Base-by-base conservation (phyloP, 37 sponge, comb jelly and placozoan genomes). In the Ephydatia muelleri region DNA sequence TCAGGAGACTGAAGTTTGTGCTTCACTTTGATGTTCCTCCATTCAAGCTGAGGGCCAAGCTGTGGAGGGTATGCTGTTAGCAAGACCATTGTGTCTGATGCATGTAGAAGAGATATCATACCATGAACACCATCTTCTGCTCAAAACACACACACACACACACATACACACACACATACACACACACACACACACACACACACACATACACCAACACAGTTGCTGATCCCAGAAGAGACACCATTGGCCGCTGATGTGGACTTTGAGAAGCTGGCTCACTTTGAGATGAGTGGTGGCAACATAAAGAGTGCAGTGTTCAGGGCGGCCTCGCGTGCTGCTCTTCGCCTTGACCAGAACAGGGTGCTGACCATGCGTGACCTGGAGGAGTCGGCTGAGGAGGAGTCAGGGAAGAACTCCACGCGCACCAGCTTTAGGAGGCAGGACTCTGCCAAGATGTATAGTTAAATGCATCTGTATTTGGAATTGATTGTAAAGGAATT, bases 231-330 rank as follows among this genome's bases (percentile, higher is more conserved):
- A 77, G 49, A 82, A 6, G 87, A 95, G 75, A 81, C 92, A 30
- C 95, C 95, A 30, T 65, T 92, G 22, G 84, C 72, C 75, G 92
- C 79, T 67, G 82, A 86, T 69, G 83, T 95, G 69, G 88, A 95
- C 49, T 91, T 64, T 89, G 82, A 91, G 37, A 38, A 36, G 21
- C 84, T 95, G 21, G 83, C 84, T 31, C 21, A 28, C 14, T 66
- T 72, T 77, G 95, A 95, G 25, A 92, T 95, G 92, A 91, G 85
- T 83, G 95, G 95, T 26, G 92, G 95, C 16, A 57, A 92, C 38
- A 84, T 92, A 23, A 92, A 91, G 70, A 87, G 81, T 84, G 86
- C 90, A 65, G 77, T 95, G 19, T 92, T 91, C 77, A 49, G 90
- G 33, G 90, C 92, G 27, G 95, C 92, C 36, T 82, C 95, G 0